Percentiles rank a stretch among this genome's conserved stretches.
These are phyloP conservation scores for Isotomurus palustris DNA, from an alignment of 2,888 invertebrate genomes.

Conservation along the genomic window DNA sequence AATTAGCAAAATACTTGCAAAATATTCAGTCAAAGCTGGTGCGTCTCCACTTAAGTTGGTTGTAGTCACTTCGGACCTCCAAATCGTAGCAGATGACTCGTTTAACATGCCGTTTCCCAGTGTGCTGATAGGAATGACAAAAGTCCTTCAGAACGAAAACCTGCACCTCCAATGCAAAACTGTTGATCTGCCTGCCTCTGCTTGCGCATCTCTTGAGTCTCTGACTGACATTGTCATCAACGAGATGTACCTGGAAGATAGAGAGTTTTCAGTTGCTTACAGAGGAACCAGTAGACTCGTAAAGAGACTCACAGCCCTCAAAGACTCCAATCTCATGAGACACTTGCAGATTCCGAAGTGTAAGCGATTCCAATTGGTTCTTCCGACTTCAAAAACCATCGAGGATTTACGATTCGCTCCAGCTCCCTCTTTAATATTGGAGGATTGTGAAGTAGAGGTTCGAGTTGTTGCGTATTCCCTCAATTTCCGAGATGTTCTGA, in stretches of 20 bases:
- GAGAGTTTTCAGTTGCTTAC: neutral
- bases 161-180: neutral
- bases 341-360: neutral
- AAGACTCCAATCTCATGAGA: neutral
- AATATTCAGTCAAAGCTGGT: no score
- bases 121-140: conserved; percentile 15
- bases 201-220: no score
- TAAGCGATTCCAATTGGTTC: conserved; percentile 5
- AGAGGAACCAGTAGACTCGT: neutral
- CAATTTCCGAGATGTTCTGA: conserved; percentile 16
- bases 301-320: neutral
- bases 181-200: conserved; percentile 1
- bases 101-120: conserved; percentile 6
- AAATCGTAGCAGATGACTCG: conserved; percentile 8
- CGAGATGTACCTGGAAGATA: neutral
- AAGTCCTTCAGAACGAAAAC: conserved; percentile 5
- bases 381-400: conserved; percentile 12
- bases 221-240: neutral
- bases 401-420: conserved; percentile 8
- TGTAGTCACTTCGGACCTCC: conserved; percentile 9
- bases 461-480: conserved; percentile 9
- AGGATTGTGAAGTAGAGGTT: conserved; percentile 4
- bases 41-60: neutral
- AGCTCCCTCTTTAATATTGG: neutral
- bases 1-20: neutral